Evolutionary conservation across 2,113 vertebrate genomes (phyloP).

Genomic region (Salminus brasiliensis): DNA sequence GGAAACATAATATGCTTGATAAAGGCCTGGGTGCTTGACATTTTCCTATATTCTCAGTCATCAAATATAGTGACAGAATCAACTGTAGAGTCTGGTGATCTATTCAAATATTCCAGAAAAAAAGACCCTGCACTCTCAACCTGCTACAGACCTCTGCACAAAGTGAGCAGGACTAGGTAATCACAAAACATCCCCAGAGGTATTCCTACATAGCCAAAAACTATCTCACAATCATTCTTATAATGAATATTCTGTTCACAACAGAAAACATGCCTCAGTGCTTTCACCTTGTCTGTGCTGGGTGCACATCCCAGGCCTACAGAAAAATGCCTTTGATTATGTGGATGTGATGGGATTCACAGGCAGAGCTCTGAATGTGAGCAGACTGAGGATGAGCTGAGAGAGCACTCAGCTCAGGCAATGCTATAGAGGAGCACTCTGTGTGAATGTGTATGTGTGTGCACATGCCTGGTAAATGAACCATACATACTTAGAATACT

Average conservation of each 20-base stretch:
- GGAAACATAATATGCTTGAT: too few species aligned
- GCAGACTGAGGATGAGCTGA: conserved; percentile 51
- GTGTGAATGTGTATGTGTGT: background rate
- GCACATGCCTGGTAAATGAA: conserved; percentile 40
- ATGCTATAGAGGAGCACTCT: conserved; percentile 15
- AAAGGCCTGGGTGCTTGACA: too few species aligned
- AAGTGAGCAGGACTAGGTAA: conserved; percentile 30
- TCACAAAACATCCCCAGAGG: conserved; percentile 44
- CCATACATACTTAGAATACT: conserved; percentile 45
- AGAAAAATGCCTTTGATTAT: conserved; percentile 63
- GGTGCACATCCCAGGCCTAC: conserved; percentile 49
- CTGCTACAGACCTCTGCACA: conserved; percentile 1
- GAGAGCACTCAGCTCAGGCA: conserved; percentile 30
- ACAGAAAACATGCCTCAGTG: conserved; percentile 42
- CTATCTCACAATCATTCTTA: conserved; percentile 42
- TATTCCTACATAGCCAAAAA: conserved; percentile 30
- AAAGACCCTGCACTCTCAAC: background rate
- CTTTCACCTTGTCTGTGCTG: conserved; percentile 52
- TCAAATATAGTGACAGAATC: background rate
- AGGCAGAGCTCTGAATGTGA: conserved; percentile 55
- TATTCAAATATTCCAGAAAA: conserved; percentile 9
- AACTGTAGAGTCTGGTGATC: background rate
- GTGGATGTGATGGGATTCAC: conserved; percentile 56
- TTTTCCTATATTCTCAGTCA: background rate
- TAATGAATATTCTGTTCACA: conserved; percentile 55